Base-by-base conservation (phyloP, 2,888 invertebrate species). In the Pachliopta kotzebuea region DNA sequence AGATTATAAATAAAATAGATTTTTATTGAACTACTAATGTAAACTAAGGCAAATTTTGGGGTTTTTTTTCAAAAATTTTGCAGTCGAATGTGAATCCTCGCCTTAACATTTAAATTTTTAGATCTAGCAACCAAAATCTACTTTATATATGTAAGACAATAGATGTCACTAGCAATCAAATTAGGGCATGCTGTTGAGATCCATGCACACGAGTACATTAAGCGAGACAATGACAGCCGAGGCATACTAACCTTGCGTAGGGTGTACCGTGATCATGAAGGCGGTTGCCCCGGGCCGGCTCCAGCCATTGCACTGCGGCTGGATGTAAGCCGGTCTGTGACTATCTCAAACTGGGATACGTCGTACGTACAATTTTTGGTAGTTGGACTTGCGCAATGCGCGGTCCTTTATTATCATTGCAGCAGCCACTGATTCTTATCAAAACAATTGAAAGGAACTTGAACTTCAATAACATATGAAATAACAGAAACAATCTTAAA, bases 171-270 rank as follows among this genome's bases (percentile, higher is more conserved):
- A 65, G 62, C 56, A 42, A 24, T 23, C 63, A 64, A 77, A 75
- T 71, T 86, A 80, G 53, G 79, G 76, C 82, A 79, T 85, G 88
- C 56, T 84, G 73, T 76, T 71, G 73, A 83, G 75, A 80, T 83
- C 76, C 70, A 71, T 69, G 50, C 50, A 24, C 42, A 17, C 20
- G 26, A 4, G 66, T 79, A 82, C 81, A 86, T 76, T 85, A 74
- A 70, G 63, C 42, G 23, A 4, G 42, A 57, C n/a, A 4, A 23
- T 2, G 8, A 2, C 3, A 0, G 0, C 0, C 0, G 0, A 1
- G 55, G 20, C 85, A 92, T 92, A 93, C 94, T 95, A 94, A 95
- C 95, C 94, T 94, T 93, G 94, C 94, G 94, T 89, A 94, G 94
- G 93, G 94, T 92, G 88, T 86, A 94, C 93, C 93, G 93, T 93